phyloP scores from a whole-genome alignment of 2,797 vertebrate species.

The Peromyscus nudipes region DNA sequence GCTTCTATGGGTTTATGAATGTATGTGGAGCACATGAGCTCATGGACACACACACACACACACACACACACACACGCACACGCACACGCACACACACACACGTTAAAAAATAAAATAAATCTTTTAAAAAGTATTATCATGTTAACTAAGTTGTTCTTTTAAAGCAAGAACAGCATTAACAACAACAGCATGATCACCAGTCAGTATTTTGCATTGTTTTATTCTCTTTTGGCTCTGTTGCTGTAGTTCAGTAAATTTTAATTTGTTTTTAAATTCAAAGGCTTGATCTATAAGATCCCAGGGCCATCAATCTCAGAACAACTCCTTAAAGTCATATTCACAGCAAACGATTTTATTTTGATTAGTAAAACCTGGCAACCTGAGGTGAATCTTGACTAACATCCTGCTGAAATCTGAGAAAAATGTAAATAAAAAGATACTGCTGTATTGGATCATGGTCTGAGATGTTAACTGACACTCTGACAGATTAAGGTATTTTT shows the following conservation, averaged over 20 bases:
- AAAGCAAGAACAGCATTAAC: constrained; percentile 3
- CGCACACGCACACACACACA: not conserved
- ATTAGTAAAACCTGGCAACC: not conserved
- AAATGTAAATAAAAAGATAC: not conserved
- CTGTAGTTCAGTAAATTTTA: not conserved
- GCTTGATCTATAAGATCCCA: not conserved
- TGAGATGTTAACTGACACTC: not conserved
- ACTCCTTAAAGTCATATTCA: not conserved
- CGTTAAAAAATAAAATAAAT: not conserved
- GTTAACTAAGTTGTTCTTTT: constrained; percentile 39
- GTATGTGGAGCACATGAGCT: not conserved
- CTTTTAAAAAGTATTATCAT: not conserved
- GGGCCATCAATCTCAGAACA: not conserved
- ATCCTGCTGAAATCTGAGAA: constrained; percentile 18
- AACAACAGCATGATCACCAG: not conserved
- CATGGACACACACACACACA: not conserved
- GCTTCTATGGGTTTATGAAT: not conserved
- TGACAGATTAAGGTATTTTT: not conserved
- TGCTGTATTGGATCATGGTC: not conserved
- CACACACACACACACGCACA: not conserved
- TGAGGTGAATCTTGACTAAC: not conserved
- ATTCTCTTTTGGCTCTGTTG: not conserved
- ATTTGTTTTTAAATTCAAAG: not conserved
- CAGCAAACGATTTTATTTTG: not conserved
- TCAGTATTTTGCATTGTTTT: constrained; percentile 39